Evolutionary conservation across 2,113 vertebrate genomes (phyloP), one percentile per base, ranked within the genome.

Genomic region (Copsychus sechellarum): DNA sequence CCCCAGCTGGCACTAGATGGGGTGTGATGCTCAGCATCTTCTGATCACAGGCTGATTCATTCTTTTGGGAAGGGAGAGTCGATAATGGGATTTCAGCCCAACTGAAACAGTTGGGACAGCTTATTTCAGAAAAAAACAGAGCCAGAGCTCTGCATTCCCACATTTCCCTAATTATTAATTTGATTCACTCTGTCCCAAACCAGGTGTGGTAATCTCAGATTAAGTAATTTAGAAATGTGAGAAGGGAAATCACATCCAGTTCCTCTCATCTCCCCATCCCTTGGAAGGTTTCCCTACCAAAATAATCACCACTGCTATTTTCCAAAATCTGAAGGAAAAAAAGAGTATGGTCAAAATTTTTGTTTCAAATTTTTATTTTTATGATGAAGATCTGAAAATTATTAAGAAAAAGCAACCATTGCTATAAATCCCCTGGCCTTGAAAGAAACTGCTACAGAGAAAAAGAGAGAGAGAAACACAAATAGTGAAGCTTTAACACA

Each of bases 1-100:
- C 28, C 64, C 23, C 84, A 79, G 90, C 69, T 58, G 54, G 89
- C 90, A 58, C 72, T 91, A 74, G 90, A 64, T 94, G 92, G 91
- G 81, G 60, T 92, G 69, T 89, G 86, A 57, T 10, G 89, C 67
- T 38, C 51, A 9, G 42, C 77, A 50, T 40, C 48, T n/a, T 57
- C 14, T 23, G 7, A 45, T 17, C 48, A 23, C 72, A 48, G 19
- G 18, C 10, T 8, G 13, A 47, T 21, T 14, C 1, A 2, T 38
- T 66, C 25, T 48, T 88, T 26, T 22, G 24, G 29, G 22, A 73
- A 70, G 43, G 34, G 10, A 53, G 65, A 56, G 14, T 31, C 48
- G 34, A n/a, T 3, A 23, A 54, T 4, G 31, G 89, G 28, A 56
- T 61, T 65, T 53, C 34, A 53, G 38, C 60, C 24, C 28, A 20